Conservation (phyloP, 2,888 invertebrate genomes). For the Diarsia dahlii region DNA sequence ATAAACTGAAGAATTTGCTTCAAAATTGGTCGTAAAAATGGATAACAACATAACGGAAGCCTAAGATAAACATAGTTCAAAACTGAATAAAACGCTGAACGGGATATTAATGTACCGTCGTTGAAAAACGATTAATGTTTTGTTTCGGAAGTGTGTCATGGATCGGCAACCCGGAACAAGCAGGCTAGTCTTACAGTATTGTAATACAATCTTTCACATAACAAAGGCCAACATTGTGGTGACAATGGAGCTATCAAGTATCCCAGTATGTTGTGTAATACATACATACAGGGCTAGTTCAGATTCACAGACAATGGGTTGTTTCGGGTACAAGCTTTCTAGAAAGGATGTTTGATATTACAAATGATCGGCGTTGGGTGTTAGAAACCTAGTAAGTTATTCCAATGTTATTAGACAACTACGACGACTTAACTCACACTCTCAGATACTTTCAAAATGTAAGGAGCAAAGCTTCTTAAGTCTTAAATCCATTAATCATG, state of each 20-base stretch:
- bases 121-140: conserved; percentile 47
- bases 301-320: conserved; percentile 59
- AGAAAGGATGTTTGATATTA: conserved; percentile 54
- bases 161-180: conserved; percentile 62
- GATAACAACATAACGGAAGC: conserved; percentile 8
- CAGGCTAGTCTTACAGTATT: conserved; percentile 58
- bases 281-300: conserved; percentile 49
- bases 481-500: conserved; percentile 37
- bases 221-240: conserved; percentile 77
- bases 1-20: conserved; percentile 18
- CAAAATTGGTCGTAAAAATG: conserved; percentile 7
- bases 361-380: conserved; percentile 14
- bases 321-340: conserved; percentile 56
- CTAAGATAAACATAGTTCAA: conserved; percentile 4
- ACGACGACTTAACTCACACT: neutral
- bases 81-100: conserved; percentile 30
- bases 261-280: conserved; percentile 67
- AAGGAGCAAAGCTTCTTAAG: conserved; percentile 13
- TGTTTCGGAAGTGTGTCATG: conserved; percentile 62
- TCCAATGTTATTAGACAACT: neutral
- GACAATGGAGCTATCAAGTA: conserved; percentile 74
- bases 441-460: neutral
- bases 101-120: conserved; percentile 15
- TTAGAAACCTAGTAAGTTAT: conserved; percentile 18
- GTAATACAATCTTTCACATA: conserved; percentile 73